Evolutionary conservation across 1,140 invertebrate genomes (phyloP).

Genomic region (Drosophila triauraria): DNA sequence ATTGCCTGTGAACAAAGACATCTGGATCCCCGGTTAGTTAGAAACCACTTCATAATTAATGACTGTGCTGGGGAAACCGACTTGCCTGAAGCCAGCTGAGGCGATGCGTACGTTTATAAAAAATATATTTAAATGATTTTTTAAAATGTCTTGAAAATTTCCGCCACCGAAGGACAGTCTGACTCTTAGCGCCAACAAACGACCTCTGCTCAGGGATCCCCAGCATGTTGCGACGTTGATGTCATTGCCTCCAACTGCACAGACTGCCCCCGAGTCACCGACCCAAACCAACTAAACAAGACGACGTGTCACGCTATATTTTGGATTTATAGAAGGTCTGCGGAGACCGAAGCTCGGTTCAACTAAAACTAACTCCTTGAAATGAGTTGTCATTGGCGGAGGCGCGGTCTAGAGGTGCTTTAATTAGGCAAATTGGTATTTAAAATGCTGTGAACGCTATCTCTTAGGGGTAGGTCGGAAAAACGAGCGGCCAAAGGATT

Average conservation of each 20-base stretch:
- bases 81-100: constrained; percentile 14
- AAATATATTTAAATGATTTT: constrained; percentile 44
- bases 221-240: constrained; percentile 60
- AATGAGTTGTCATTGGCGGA: constrained; percentile 65
- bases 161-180: constrained; percentile 12
- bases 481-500: constrained; percentile 30
- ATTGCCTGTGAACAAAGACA: constrained; percentile 40
- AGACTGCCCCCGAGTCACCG: background rate
- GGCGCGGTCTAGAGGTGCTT: constrained; percentile 66
- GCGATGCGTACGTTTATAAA: constrained; percentile 16
- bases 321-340: constrained; percentile 49
- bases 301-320: constrained; percentile 74
- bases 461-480: constrained; percentile 58
- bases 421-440: constrained; percentile 81
- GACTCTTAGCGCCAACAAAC: constrained; percentile 32
- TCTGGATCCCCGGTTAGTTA: constrained; percentile 21
- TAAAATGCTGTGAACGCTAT: constrained; percentile 64
- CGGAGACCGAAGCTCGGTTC: constrained; percentile 18
- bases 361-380: constrained; percentile 19
- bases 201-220: constrained; percentile 65
- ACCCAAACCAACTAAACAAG: constrained; percentile 6
- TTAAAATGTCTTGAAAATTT: constrained; percentile 19
- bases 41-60: constrained; percentile 58
- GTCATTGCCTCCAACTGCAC: constrained; percentile 62
- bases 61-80: constrained; percentile 26